These are phyloP conservation scores for Acipenser oxyrinchus DNA, from an alignment of 2,797 vertebrate genomes.

Conservation along the genomic window DNA sequence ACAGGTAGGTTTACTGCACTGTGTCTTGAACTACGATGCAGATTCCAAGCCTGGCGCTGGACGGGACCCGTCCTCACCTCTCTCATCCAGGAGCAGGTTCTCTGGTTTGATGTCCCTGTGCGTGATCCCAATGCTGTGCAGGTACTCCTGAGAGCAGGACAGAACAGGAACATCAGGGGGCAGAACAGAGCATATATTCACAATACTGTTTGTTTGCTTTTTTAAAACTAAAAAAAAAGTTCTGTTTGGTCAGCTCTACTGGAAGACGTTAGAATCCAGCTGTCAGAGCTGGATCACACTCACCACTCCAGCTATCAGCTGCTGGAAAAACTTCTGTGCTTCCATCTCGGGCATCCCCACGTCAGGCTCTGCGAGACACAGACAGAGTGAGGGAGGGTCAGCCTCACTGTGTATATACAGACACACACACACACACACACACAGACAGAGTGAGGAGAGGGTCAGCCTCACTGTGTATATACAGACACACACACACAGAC, in stretches of 20 bases:
- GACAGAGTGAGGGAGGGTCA: not conserved
- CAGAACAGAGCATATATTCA: not conserved
- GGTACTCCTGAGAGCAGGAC: constrained; percentile 67
- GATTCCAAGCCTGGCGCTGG: not conserved
- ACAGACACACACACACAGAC: too few relatives aligned
- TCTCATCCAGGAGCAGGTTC: constrained; percentile 87
- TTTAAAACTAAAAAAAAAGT: too few relatives aligned
- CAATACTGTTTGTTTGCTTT: not conserved
- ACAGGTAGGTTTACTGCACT: not conserved
- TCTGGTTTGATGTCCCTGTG: constrained; percentile 97
- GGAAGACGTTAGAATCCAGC: constrained; percentile 7
- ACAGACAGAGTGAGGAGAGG: too few relatives aligned
- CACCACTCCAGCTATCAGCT: constrained; percentile 87
- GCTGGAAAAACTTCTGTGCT: constrained; percentile 85
- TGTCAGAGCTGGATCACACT: constrained; percentile 34
- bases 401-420: too few relatives aligned
- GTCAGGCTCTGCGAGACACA: constrained; percentile 71
- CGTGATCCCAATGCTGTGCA: constrained; percentile 84
- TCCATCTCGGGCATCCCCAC: constrained; percentile 88
- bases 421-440: too few relatives aligned
- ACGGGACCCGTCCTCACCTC: constrained; percentile 53
- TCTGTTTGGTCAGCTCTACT: too few relatives aligned
- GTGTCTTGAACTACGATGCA: too few relatives aligned
- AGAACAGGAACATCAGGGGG: constrained; percentile 1
- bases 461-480: too few relatives aligned